Percentiles rank a stretch among this genome's conserved stretches.
Evolutionary conservation across 2,113 vertebrate genomes (phyloP).

Genomic region (Lasiurus cinereus): DNA sequence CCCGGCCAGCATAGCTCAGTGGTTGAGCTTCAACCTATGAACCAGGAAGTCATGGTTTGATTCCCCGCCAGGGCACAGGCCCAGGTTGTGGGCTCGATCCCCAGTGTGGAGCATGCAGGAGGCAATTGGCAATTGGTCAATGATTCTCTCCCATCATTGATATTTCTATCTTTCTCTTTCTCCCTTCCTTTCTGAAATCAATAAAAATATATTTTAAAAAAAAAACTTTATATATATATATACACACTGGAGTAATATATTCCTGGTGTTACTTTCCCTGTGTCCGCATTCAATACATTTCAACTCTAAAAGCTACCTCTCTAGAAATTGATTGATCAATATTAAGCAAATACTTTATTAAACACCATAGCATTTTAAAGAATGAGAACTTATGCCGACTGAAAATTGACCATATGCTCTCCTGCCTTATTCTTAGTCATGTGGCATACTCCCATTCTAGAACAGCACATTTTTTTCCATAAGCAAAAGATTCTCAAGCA

Average conservation of each 20-base stretch:
- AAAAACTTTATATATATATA: not conserved
- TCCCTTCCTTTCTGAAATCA: too few relatives aligned
- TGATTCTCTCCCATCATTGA: too few relatives aligned
- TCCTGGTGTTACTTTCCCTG: slow-evolving; percentile 68
- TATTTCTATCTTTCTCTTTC: too few relatives aligned
- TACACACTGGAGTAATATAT: slow-evolving; percentile 49
- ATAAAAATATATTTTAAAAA: not conserved
- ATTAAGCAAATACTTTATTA: slow-evolving; percentile 68
- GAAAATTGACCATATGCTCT: not conserved
- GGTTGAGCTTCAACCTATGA: too few relatives aligned
- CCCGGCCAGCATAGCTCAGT: too few relatives aligned
- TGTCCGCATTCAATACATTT: slow-evolving; percentile 45
- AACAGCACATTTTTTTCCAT: slow-evolving; percentile 20
- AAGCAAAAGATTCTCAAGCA: not conserved
- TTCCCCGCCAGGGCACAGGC: too few relatives aligned
- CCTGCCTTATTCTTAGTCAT: not conserved
- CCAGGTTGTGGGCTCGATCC: too few relatives aligned
- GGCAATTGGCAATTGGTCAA: too few relatives aligned
- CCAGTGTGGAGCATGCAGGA: too few relatives aligned
- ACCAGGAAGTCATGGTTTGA: too few relatives aligned
- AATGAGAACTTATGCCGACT: not conserved
- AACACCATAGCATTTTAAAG: slow-evolving; percentile 61
- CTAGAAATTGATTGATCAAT: slow-evolving; percentile 53
- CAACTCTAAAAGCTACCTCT: slow-evolving; percentile 61
- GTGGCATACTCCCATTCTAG: not conserved